Conservation (phyloP, 2,113 vertebrate species). For the Xiphophorus maculatus region DNA sequence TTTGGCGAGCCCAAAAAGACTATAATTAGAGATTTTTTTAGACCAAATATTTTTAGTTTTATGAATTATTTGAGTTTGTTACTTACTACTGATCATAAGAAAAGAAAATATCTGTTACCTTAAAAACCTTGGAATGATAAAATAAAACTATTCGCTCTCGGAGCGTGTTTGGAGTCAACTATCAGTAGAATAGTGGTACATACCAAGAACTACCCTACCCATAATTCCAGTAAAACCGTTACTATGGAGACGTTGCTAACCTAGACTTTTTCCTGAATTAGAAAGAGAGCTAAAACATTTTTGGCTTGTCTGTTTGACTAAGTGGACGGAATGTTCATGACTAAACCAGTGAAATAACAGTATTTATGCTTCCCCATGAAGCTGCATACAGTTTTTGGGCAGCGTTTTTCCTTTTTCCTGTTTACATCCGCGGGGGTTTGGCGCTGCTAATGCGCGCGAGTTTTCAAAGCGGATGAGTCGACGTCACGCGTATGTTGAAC, state of each 20-base stretch:
- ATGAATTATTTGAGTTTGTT: no score
- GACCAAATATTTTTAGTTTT: no score
- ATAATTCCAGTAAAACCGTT: slow-evolving; percentile 7
- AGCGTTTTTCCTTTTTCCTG: not conserved
- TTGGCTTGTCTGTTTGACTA: not conserved
- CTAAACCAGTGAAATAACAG: not conserved
- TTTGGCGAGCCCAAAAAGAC: no score
- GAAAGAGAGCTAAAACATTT: not conserved
- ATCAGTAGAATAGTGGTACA: no score
- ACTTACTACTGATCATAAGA: no score
- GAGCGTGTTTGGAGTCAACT: no score
- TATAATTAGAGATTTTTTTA: no score
- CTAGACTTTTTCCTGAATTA: not conserved
- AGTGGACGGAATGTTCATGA: not conserved
- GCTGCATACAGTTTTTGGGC: accelerated
- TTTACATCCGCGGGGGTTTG: slow-evolving; percentile 34
- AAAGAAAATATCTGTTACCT: no score
- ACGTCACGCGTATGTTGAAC: not conserved
- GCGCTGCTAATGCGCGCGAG: slow-evolving; percentile 76
- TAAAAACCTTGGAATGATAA: no score
- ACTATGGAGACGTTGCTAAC: slow-evolving; percentile 21
- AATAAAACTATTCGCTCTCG: no score
- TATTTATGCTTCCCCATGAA: no score
- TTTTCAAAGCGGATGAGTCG: slow-evolving; percentile 75
- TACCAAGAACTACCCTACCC: slow-evolving; percentile 54